Base-by-base conservation (phyloP, 2,113 vertebrate species). In the Gopherus evgoodei region DNA sequence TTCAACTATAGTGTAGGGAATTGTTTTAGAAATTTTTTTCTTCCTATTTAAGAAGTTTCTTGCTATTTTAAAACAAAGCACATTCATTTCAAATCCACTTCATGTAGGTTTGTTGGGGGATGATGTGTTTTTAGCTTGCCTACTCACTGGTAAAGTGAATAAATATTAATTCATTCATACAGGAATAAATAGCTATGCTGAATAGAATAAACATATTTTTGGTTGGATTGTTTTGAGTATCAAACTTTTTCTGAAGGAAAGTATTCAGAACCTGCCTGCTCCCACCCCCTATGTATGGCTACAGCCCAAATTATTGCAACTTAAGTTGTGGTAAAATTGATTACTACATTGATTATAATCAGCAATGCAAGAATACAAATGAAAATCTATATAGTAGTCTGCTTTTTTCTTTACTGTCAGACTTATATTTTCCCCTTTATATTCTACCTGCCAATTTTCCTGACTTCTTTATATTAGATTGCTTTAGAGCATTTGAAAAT, bases 141-240 rank as follows among this genome's bases (percentile, higher is more conserved):
- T 86, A 79, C 14, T 85, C 56, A 57, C 24, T 21, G 3, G 65
- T 78, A 92, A 84, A 31, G 10, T 2, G 1, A 2, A 2, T 19
- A 49, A 31, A n/a, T 59, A 47, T 82, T 87, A 76, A 47, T 86
- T 91, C 50, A 50, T 35, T 31, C 9, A 2, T 21, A 16, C n/a
- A 31, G 52, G 11, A 78, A 87, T 25, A 54, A 21, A 2, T 2
- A 50, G 24, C 6, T 31, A 4, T 6, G 31, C 7, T 84, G 11
- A 59, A 53, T 13, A 52, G 3, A 10, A 93, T 47, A 89, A 92
- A 76, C 2, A 76, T 62, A 3, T 0, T 52, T 83, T 13, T 29
- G 0, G 3, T 0, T 11, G 10, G 16, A 22, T 13, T 72, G 69
- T 87, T 84, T 8, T 3, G 29, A 54, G 21, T 47, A 2, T 1